Evolutionary conservation across 23 tunicate species (phyloP).

Genomic region (Styela clava): DNA sequence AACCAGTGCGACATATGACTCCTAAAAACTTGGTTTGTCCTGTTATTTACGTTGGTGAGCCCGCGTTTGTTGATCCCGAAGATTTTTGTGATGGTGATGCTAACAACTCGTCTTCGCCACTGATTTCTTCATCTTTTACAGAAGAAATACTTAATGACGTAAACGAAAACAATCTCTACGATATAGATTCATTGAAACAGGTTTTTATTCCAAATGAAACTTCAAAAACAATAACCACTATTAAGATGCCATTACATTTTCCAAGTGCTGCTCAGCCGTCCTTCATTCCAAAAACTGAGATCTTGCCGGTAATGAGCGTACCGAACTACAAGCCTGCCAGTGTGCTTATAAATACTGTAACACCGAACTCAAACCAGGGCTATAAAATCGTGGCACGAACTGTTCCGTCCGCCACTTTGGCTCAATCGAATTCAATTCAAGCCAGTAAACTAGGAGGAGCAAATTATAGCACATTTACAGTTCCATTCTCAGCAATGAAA

Average conservation of each 20-base stretch:
- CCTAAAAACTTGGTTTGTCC: background rate
- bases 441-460: background rate
- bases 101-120: no score
- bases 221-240: background rate
- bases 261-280: background rate
- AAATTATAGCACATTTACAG: background rate
- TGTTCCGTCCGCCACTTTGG: background rate
- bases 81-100: background rate
- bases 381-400: background rate
- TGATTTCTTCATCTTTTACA: background rate
- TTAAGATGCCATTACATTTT: background rate
- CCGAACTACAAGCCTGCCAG: background rate
- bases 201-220: background rate
- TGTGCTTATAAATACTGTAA: background rate
- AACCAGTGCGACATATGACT: background rate
- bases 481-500: background rate
- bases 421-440: background rate
- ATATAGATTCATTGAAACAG: background rate
- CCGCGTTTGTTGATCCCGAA: slow-evolving; percentile 5
- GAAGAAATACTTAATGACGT: background rate
- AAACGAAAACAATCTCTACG: background rate
- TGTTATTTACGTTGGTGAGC: slow-evolving; percentile 7
- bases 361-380: background rate
- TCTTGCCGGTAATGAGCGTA: background rate
- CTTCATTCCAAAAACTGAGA: background rate